Conservation (phyloP, 2,888 invertebrate genomes). For the Xanthorhoe designata region DNA sequence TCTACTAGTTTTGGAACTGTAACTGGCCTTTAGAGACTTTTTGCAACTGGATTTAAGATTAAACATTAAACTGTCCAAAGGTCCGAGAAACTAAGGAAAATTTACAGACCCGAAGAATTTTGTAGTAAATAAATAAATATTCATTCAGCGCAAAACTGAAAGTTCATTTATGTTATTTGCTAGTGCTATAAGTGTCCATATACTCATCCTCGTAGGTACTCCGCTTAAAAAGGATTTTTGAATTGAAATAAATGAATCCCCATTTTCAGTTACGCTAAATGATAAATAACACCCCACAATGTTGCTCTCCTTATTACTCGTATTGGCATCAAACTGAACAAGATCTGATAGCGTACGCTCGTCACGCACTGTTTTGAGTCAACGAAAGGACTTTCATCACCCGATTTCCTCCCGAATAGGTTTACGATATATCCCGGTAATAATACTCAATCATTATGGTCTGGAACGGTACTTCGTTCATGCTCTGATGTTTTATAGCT, state of each 20-base stretch:
- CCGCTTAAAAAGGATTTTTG: neutral
- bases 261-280: neutral
- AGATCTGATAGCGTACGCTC: constrained; percentile 49
- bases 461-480: constrained; percentile 38
- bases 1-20: constrained; percentile 35
- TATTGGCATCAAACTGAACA: constrained; percentile 3
- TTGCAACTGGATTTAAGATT: constrained; percentile 28
- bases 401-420: constrained; percentile 65
- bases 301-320: neutral
- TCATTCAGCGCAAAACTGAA: neutral
- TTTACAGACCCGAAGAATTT: neutral
- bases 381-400: constrained; percentile 65
- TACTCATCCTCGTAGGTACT: neutral
- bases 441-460: constrained; percentile 64
- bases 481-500: constrained; percentile 39
- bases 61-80: constrained; percentile 22
- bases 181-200: neutral
- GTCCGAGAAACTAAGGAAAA: constrained; percentile 1
- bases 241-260: neutral
- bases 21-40: constrained; percentile 36
- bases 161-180: neutral
- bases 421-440: constrained; percentile 61
- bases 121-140: neutral
- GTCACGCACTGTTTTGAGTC: constrained; percentile 70
- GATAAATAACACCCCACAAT: neutral